These are phyloP conservation scores for Heliconius nattereri DNA, from an alignment of 1,140 invertebrate species.

Conservation along the genomic window DNA sequence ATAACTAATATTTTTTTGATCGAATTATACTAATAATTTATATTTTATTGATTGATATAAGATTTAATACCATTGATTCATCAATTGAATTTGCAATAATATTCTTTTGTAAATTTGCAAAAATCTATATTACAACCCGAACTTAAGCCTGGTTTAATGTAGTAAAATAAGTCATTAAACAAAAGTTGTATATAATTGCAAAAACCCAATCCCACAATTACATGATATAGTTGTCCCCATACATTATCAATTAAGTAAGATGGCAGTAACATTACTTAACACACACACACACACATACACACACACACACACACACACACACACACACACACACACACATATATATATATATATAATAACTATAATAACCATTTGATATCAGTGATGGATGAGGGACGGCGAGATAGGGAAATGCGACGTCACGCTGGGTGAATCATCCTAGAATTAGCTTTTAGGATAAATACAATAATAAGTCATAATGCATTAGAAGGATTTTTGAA, in stretches of 20 bases:
- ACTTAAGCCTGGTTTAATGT: no score
- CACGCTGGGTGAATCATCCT: constrained; percentile 22
- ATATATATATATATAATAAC: constrained; percentile 9
- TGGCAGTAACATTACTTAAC: constrained; percentile 29
- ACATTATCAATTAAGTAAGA: constrained; percentile 25
- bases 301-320: no score
- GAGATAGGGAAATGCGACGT: constrained; percentile 28
- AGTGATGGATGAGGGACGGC: constrained; percentile 30
- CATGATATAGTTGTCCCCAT: neutral
- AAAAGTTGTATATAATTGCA: neutral
- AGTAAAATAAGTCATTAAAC: neutral
- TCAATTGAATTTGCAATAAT: no score
- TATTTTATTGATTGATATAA: no score
- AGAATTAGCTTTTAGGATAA: constrained; percentile 20
- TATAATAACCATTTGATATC: constrained; percentile 25
- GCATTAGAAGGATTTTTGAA: neutral
- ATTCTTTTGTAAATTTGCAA: no score
- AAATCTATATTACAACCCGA: no score
- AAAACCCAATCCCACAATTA: neutral
- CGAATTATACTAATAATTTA: no score
- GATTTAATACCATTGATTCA: no score
- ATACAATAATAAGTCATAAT: constrained; percentile 17
- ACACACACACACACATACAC: no score
- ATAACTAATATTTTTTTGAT: no score
- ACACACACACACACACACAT: no score